Base-by-base conservation (phyloP, 2,888 invertebrate species). In the Pterostichus niger region DNA sequence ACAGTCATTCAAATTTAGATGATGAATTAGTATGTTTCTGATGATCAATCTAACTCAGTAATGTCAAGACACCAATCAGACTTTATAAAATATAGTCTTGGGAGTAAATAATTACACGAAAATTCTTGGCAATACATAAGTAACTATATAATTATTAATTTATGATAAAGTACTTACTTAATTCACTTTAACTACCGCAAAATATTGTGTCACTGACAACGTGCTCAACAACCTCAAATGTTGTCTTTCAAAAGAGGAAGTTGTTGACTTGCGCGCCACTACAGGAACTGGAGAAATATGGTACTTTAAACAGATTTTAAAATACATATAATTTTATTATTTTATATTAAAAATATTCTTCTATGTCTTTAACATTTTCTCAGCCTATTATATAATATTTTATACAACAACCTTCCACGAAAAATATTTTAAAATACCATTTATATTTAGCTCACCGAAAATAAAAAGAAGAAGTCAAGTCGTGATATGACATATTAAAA, bases 221-320 rank as follows among this genome's bases (percentile, higher is more conserved):
- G 82, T 82, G 82, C 82, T 71, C 44, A 44, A 82, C 82, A 82
- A 82, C 82, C 82, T 82, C 75, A 82, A 76, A 82, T 81, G 81
- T 81, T 73, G 54, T 35, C 71, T 17, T 44, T 46, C 17, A 56
- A 78, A 81, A 81, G 81, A 81, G 81, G 81, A 81, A 81, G 73
- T 52, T 54, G 56, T 6, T n/a, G 56, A 35, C 13, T 17, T 10
- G 35, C 33, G 52, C 81, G 71, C 71, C 52, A 56, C 11, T 33
- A 75, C 56, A 35, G 71, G 73, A 56, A 44, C 10, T 73, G 71
- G 59, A 31, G 10, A 59, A 54, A 13, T 54, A 59, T 24, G 13
- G 33, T 6, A 11, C 6, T 13, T 13, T 10, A 52, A 52, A 52
- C 1, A 52, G 0, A 52, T 52, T 52, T 52, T 9, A 9, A 52